Conservation (phyloP, 2,888 invertebrate genomes). For the Lydus trimaculatus region DNA sequence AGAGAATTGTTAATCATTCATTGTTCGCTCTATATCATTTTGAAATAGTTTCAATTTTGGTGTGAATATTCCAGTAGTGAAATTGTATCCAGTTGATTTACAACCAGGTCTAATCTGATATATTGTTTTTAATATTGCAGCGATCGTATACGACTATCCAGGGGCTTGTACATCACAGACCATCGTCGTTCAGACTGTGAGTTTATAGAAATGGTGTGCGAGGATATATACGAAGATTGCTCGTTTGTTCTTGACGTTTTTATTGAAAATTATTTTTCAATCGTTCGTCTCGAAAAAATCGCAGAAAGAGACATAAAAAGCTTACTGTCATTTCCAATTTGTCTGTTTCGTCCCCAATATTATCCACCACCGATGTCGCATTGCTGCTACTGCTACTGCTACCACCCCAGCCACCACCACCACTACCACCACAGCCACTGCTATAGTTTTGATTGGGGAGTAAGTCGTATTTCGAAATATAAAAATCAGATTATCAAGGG, state of each 20-base stretch:
- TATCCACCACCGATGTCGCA: slow-evolving; percentile 39
- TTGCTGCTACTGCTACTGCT: slow-evolving; percentile 16
- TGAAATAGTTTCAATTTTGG: neutral
- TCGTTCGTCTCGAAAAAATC: slow-evolving; percentile 44
- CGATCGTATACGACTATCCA: slow-evolving; percentile 18
- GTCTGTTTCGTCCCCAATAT: slow-evolving; percentile 39
- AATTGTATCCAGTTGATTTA: slow-evolving; percentile 6
- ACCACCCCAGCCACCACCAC: neutral
- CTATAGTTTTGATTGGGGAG: neutral
- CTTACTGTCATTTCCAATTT: slow-evolving; percentile 55
- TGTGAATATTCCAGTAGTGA: neutral
- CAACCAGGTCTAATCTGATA: slow-evolving; percentile 19
- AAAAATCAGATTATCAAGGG: slow-evolving; percentile 40
- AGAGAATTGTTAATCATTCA: neutral
- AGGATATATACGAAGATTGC: slow-evolving; percentile 49
- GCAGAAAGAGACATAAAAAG: slow-evolving; percentile 48
- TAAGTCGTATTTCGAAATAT: slow-evolving; percentile 39
- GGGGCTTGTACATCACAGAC: slow-evolving; percentile 28
- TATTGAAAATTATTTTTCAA: slow-evolving; percentile 56
- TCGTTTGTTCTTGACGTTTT: slow-evolving; percentile 55
- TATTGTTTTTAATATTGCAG: slow-evolving; percentile 31
- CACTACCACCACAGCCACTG: neutral
- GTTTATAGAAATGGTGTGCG: slow-evolving; percentile 42
- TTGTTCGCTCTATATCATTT: neutral
- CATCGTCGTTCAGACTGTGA: slow-evolving; percentile 37